phyloP scores from a whole-genome alignment of 1,140 invertebrate genomes.

The Drosophila triauraria region DNA sequence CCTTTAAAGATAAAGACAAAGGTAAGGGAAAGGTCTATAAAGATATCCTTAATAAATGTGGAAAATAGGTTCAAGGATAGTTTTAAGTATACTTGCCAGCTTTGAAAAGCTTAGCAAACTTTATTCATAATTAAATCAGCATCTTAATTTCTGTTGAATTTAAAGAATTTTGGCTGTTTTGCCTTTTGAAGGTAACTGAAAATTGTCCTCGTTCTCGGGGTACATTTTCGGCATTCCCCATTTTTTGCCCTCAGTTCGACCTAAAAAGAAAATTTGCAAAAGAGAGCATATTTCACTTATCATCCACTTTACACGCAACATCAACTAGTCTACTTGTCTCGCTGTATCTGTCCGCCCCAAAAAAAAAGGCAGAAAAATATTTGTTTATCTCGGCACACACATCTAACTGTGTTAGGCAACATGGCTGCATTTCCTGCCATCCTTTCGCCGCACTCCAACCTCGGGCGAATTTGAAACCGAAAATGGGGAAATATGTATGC shows the following conservation, averaged over 20 bases:
- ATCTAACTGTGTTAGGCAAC: constrained; percentile 70
- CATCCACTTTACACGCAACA: constrained; percentile 46
- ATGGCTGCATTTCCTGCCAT: constrained; percentile 60
- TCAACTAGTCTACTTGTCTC: constrained; percentile 39
- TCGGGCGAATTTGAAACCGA: constrained; percentile 31
- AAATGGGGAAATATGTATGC: constrained; percentile 50
- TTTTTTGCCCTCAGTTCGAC: background rate
- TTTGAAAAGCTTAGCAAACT: no score
- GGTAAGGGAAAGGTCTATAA: no score
- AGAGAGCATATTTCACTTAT: constrained; percentile 31
- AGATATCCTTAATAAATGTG: no score
- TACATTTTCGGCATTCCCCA: background rate
- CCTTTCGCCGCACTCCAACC: background rate
- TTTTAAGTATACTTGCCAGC: no score
- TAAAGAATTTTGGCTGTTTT: no score
- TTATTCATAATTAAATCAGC: no score
- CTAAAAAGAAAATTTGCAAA: constrained; percentile 1
- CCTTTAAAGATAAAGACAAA: no score
- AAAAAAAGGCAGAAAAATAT: constrained; percentile 44
- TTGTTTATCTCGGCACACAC: constrained; percentile 70
- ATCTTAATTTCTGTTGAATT: no score
- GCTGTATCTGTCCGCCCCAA: constrained; percentile 26
- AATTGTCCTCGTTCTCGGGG: no score
- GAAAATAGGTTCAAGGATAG: no score
- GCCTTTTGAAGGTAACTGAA: no score